Evolutionary conservation across 2,888 invertebrate genomes (phyloP).

Genomic region (Hymenopus coronatus): DNA sequence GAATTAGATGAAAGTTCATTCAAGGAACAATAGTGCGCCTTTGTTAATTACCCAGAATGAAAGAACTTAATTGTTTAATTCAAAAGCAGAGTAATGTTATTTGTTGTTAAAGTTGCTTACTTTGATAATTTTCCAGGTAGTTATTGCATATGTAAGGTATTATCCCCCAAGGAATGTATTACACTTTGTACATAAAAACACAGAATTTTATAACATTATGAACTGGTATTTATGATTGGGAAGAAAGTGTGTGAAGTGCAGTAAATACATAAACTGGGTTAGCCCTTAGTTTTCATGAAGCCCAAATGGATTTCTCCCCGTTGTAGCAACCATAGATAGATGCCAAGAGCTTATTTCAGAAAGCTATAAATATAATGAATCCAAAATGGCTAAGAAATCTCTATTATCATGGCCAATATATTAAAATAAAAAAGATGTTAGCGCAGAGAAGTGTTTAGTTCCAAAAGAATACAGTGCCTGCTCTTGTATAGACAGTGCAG

Average conservation of each 20-base stretch:
- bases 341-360: not conserved
- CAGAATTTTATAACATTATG: not conserved
- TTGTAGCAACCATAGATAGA: not conserved
- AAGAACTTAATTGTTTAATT: too few relatives aligned
- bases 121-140: not conserved
- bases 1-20: too few relatives aligned
- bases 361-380: not conserved
- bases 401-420: too few relatives aligned
- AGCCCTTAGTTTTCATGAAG: not conserved
- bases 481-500: not conserved
- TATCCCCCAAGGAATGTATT: not conserved
- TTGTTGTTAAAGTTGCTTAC: too few relatives aligned
- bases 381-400: not conserved
- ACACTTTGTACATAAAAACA: not conserved
- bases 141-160: not conserved
- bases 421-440: not conserved
- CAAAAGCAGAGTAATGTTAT: too few relatives aligned
- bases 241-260: not conserved
- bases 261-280: too few relatives aligned
- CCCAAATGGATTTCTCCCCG: not conserved
- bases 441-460: not conserved
- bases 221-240: too few relatives aligned
- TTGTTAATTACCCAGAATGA: too few relatives aligned
- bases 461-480: not conserved
- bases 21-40: too few relatives aligned